Evolutionary conservation across 2,797 vertebrate genomes (phyloP), one percentile per base, ranked within the genome.

Genomic region (Gallinago nigripennis): DNA sequence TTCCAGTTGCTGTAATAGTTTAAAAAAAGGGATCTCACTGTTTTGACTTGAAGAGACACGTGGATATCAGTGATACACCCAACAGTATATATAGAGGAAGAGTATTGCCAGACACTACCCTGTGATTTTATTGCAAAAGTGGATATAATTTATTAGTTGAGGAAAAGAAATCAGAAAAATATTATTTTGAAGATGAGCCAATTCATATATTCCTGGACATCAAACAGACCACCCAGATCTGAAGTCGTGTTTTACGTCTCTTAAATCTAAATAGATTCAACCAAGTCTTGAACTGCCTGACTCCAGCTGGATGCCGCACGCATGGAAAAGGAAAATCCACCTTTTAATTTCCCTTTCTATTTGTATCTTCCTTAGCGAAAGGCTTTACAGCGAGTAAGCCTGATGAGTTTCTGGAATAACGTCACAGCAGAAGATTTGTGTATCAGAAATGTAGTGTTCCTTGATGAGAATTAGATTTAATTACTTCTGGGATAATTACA

Each of bases 181-280:
- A 96, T 89, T 97, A 95, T 95, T 96, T 92, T 97, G 95, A 94
- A 76, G 56, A 30, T 88, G 76, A 95, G 94, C 93, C 96, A 96
- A 21, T 95, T 97, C 68, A 73, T 97, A 60, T 97, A 90, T 96
- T 97, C 68, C 82, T 96, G 95, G 88, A 96, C 64, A 51, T 90
- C 92, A 68, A 43, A 54, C 86, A 96, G 97, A 95, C 97, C 97
- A 97, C 97, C 95, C 96, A 97, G 66, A 69, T 77, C 73, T 94
- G 78, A 94, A 94, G 65, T 66, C 35, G 12, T 88, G 79, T 82
- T 97, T 97, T 97, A 88, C 30, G 25, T 94, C 92, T 97, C 65
- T 89, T 77, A 94, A 95, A 83, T 86, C 71, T 95, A 50, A 96
- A 95, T 94, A 88, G 82, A 82, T 70, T 96, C 51, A 94, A 31